phyloP scores from a whole-genome alignment of 2,888 invertebrate genomes.

The Pollenia amentaria region DNA sequence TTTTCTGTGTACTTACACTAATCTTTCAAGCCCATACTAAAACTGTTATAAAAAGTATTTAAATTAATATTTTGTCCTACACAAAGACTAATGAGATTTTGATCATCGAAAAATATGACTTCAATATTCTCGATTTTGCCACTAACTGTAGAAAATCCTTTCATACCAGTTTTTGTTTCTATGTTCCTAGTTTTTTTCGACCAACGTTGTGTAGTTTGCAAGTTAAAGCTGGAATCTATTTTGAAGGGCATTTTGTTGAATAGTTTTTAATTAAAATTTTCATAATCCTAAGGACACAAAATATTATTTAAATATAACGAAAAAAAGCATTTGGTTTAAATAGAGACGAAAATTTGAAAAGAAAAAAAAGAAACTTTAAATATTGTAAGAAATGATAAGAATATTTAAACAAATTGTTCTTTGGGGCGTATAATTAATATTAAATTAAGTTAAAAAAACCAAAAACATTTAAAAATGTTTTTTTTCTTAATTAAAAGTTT shows the following conservation, averaged over 20 bases:
- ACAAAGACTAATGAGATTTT: too few relatives aligned
- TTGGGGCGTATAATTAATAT: neutral
- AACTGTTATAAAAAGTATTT: too few relatives aligned
- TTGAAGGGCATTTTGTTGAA: neutral
- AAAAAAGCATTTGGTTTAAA: slow-evolving; percentile 1
- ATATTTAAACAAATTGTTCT: neutral
- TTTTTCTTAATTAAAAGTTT: too few relatives aligned
- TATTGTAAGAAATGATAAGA: neutral
- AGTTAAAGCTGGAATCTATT: neutral
- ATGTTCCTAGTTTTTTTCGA: neutral
- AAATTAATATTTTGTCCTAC: too few relatives aligned
- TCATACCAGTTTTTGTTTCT: neutral
- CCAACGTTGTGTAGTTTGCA: neutral
- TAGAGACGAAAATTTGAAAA: neutral
- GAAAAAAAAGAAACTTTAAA: neutral
- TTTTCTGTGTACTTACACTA: too few relatives aligned
- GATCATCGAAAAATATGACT: neutral
- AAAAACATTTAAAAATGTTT: too few relatives aligned
- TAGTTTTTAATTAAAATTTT: slow-evolving; percentile 34
- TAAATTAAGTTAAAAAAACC: neutral
- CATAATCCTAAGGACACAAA: neutral
- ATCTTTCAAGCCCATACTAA: too few relatives aligned
- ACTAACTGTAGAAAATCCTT: neutral
- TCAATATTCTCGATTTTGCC: neutral
- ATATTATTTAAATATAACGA: slow-evolving; percentile 1